These are phyloP conservation scores for Tanytarsus gracilentus DNA, from an alignment of 2,888 invertebrate genomes.

Conservation along the genomic window DNA sequence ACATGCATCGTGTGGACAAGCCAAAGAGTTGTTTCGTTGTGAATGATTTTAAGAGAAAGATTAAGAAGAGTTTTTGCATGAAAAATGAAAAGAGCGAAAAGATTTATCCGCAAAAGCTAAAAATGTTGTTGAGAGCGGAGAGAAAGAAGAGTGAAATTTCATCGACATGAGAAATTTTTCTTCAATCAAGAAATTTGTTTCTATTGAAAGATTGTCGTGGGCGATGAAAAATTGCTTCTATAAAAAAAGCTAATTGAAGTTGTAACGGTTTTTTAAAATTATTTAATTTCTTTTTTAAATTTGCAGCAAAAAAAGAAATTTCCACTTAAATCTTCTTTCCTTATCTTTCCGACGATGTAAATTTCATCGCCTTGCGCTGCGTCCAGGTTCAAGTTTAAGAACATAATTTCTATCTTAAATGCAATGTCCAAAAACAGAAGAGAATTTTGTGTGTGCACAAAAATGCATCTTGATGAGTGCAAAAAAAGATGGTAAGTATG, in stretches of 20 bases:
- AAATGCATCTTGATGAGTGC: background rate
- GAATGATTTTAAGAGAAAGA: conserved; percentile 10
- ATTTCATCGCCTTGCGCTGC: background rate
- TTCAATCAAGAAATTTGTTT: background rate
- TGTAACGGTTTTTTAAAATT: no score
- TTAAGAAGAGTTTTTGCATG: background rate
- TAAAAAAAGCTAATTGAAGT: no score
- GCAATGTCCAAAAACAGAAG: conserved; percentile 4
- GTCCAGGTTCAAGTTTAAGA: conserved; percentile 16
- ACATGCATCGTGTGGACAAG: conserved; percentile 13
- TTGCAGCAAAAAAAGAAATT: conserved; percentile 5
- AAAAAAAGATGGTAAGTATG: background rate
- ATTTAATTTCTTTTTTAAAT: no score
- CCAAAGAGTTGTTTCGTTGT: background rate
- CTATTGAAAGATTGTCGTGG: no score
- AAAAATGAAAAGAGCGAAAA: no score
- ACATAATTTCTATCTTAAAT: conserved; percentile 21
- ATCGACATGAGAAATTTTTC: background rate
- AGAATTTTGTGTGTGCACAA: background rate
- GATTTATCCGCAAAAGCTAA: background rate
- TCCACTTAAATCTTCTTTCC: conserved; percentile 5
- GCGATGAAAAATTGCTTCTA: no score
- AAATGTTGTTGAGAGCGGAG: background rate
- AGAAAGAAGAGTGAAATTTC: conserved; percentile 25
- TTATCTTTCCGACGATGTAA: background rate